These are phyloP conservation scores for Tetraodon nigroviridis DNA, from an alignment of 2,113 vertebrate genomes.

Conservation along the genomic window DNA sequence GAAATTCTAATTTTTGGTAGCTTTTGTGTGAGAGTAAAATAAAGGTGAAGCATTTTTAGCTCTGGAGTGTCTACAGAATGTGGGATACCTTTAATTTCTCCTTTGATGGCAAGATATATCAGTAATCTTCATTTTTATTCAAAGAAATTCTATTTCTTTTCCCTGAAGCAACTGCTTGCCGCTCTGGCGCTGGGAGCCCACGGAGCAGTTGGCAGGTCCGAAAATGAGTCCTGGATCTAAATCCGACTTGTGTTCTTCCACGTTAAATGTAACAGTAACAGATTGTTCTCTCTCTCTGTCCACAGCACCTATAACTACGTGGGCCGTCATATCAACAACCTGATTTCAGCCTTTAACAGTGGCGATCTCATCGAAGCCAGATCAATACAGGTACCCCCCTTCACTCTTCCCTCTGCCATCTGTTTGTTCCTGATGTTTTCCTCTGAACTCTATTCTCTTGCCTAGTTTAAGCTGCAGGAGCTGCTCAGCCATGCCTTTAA, in stretches of 20 bases:
- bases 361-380: slow-evolving; percentile 74
- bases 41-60: too few relatives aligned
- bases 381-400: slow-evolving; percentile 79
- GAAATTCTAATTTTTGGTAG: too few relatives aligned
- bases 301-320: slow-evolving; percentile 91
- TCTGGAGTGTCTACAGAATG: too few relatives aligned
- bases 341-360: slow-evolving; percentile 79
- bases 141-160: slow-evolving; percentile 9
- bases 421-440: slow-evolving; percentile 12
- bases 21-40: too few relatives aligned
- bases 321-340: slow-evolving; percentile 72
- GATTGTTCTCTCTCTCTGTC: slow-evolving; percentile 1
- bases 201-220: slow-evolving; percentile 91
- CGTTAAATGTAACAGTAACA: neutral
- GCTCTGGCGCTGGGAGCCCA: slow-evolving; percentile 82
- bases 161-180: slow-evolving; percentile 84
- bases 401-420: neutral
- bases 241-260: neutral
- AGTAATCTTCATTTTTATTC: too few relatives aligned
- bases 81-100: too few relatives aligned
- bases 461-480: slow-evolving; percentile 70
- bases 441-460: slow-evolving; percentile 11
- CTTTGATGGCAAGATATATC: too few relatives aligned
- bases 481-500: slow-evolving; percentile 58
- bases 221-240: neutral